phyloP scores from a whole-genome alignment of 2,113 vertebrate genomes.

The Forbesichthys agassizii region DNA sequence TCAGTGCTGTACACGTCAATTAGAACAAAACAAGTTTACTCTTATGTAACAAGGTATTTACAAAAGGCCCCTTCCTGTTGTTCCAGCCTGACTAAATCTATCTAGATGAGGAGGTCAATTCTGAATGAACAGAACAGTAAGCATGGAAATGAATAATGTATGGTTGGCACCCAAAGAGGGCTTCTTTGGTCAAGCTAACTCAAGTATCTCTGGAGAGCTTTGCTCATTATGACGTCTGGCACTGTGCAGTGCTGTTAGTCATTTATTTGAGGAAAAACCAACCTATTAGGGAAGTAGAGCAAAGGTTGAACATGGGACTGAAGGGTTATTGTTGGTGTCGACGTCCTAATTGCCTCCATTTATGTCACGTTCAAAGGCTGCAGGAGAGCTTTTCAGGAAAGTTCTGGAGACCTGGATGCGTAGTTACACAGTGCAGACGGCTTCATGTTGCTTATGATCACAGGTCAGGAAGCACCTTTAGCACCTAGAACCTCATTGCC shows the following conservation, averaged over 20 bases:
- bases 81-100: slow-evolving; percentile 27
- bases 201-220: slow-evolving; percentile 53
- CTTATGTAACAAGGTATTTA: no score
- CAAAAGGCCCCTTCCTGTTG: slow-evolving; percentile 24
- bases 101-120: slow-evolving; percentile 26
- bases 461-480: slow-evolving; percentile 6
- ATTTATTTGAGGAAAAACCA: neutral
- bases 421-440: slow-evolving; percentile 4
- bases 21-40: no score
- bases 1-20: no score
- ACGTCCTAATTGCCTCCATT: slow-evolving; percentile 39
- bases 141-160: slow-evolving; percentile 59
- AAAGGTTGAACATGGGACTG: slow-evolving; percentile 20
- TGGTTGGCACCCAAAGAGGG: slow-evolving; percentile 28
- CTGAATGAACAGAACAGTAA: slow-evolving; percentile 54
- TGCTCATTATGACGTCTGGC: slow-evolving; percentile 45
- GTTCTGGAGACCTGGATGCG: neutral
- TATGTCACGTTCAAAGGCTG: slow-evolving; percentile 12
- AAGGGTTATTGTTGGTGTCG: slow-evolving; percentile 22
- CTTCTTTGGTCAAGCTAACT: slow-evolving; percentile 38
- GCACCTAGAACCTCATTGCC: neutral
- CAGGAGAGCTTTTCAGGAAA: slow-evolving; percentile 19
- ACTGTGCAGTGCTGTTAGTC: slow-evolving; percentile 15
- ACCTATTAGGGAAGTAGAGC: slow-evolving; percentile 9
- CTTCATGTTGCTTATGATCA: slow-evolving; percentile 31